These are phyloP conservation scores for Platysteira castanea DNA, from an alignment of 2,113 vertebrate genomes.

Conservation along the genomic window DNA sequence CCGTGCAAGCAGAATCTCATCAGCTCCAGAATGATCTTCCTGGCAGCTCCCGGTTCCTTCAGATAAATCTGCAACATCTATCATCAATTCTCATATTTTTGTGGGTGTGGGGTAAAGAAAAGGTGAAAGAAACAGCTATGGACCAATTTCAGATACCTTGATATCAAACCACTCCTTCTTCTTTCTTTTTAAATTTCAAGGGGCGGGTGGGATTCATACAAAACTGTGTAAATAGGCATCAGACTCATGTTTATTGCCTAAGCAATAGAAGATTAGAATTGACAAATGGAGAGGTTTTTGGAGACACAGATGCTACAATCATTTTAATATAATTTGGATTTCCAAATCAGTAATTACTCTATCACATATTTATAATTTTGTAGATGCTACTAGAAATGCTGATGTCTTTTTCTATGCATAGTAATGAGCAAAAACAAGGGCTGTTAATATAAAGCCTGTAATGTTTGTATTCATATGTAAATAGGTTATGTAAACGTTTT, in stretches of 20 bases:
- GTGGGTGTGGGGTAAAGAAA: background rate
- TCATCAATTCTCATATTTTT: background rate
- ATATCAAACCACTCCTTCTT: background rate
- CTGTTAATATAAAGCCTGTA: slow-evolving; percentile 65
- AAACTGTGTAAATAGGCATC: slow-evolving; percentile 20
- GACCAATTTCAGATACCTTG: background rate
- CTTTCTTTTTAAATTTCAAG: background rate
- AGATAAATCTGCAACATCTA: background rate
- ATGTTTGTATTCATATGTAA: slow-evolving; percentile 70
- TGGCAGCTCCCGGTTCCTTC: background rate
- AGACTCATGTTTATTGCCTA: slow-evolving; percentile 53
- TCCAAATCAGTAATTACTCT: slow-evolving; percentile 71
- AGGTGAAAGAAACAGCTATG: background rate
- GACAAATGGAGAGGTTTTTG: slow-evolving; percentile 66
- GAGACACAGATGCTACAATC: slow-evolving; percentile 69
- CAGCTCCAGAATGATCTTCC: background rate
- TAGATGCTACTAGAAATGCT: slow-evolving; percentile 64
- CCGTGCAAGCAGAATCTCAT: background rate
- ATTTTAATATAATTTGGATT: slow-evolving; percentile 71
- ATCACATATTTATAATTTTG: slow-evolving; percentile 70
- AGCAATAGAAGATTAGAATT: slow-evolving; percentile 62
- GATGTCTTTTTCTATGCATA: slow-evolving; percentile 65
- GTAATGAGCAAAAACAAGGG: slow-evolving; percentile 64
- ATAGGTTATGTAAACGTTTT: slow-evolving; percentile 67
- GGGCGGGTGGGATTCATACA: background rate